Base-by-base conservation (phyloP, 2,113 vertebrate genomes). In the Cavia porcellus region DNA sequence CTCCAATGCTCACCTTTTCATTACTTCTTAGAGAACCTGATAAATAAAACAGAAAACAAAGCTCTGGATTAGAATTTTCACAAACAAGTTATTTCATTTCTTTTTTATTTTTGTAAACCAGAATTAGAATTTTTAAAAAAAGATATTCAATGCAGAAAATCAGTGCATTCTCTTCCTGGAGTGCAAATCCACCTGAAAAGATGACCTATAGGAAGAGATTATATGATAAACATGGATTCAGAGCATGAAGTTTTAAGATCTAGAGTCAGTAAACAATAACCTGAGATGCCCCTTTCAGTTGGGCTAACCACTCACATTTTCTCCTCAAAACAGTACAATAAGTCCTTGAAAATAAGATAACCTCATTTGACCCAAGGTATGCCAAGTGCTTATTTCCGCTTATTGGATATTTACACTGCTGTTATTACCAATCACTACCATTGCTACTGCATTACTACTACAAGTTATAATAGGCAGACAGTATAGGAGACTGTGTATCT, bases 361-460 rank as follows among this genome's bases (percentile, higher is more conserved):
- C 28, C 82, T 83, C 38, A 64, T 89, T 86, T 88, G 81, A 89
- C n/a, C 61, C 90, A 94, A 19, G 14, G 28, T 28, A 74, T 87
- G 45, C 5, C 15, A 83, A 95, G 12, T 1, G 12, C 2, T 72
- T 14, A 0, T 79, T 70, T 75, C 24, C 90, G 8, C 45, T 30
- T 42, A 38, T 28, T 86, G 52, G 35, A 3, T 80, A 28, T 81
- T 22, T 11, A 35, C 50, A 20, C 25, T 30, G 35, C 17, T 86
- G 38, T 61, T 25, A 35, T 10, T 83, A 19, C 11, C 42, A 77
- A 30, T 75, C 61, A 42, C 10, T 7, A 50, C 35, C 19, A 14
- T 3, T 24, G 28, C 4, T 64, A 22, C 32, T n/a, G 30, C 42
- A 50, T 14, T 50, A 1, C 30, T 4, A 13, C 55, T 52, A 72